These are phyloP conservation scores for Zaprionus kolodkinae DNA, from an alignment of 1,140 invertebrate species.

Conservation along the genomic window DNA sequence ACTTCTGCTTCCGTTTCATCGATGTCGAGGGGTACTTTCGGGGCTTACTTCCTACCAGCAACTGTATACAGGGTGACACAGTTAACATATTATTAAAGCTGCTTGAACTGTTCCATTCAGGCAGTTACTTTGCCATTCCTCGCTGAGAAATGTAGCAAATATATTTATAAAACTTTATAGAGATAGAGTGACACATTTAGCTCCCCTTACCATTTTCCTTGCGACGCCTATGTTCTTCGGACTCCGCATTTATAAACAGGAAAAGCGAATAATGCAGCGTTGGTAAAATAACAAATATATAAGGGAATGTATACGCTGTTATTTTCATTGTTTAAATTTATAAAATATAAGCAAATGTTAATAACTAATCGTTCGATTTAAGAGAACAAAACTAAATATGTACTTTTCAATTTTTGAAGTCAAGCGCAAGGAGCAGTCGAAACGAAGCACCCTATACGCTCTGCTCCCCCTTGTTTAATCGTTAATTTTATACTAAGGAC, in stretches of 20 bases:
- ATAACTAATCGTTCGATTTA: too few relatives aligned
- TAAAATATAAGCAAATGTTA: background rate
- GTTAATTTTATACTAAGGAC: constrained; percentile 66
- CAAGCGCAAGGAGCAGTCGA: background rate
- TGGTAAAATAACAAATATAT: constrained; percentile 54
- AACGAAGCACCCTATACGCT: constrained; percentile 53
- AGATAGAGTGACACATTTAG: background rate
- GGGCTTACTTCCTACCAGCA: constrained; percentile 53
- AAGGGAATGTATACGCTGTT: constrained; percentile 53
- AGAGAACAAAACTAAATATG: too few relatives aligned
- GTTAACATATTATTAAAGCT: background rate
- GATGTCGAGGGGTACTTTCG: constrained; percentile 56
- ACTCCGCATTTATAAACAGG: constrained; percentile 29
- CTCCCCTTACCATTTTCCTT: constrained; percentile 43
- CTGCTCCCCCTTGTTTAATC: constrained; percentile 53
- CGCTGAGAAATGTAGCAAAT: background rate
- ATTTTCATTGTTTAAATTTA: constrained; percentile 28
- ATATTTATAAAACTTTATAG: background rate
- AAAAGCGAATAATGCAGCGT: constrained; percentile 41
- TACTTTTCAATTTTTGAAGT: background rate
- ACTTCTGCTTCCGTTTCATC: constrained; percentile 76
- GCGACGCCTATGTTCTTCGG: constrained; percentile 31
- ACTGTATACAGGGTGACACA: constrained; percentile 54
- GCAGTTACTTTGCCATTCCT: constrained; percentile 18
- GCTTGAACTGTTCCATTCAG: background rate